These are phyloP conservation scores for Napeogenes inachia DNA, from an alignment of 2,888 invertebrate species.

Conservation along the genomic window DNA sequence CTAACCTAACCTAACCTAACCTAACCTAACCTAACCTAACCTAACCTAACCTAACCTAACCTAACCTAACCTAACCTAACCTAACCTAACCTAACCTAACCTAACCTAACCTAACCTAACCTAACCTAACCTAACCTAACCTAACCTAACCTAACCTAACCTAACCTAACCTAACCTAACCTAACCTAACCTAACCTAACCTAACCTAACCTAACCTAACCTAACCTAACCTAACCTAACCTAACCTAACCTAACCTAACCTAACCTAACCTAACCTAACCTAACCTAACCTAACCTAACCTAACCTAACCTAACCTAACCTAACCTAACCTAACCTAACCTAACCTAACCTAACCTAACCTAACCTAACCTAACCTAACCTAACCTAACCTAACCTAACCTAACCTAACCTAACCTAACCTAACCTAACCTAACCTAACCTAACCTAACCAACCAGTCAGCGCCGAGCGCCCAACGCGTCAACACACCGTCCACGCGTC, in stretches of 20 bases:
- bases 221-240: background rate
- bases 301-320: too few relatives aligned
- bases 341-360: too few relatives aligned
- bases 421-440: background rate
- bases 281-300: too few relatives aligned
- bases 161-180: slow-evolving; percentile 8
- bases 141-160: background rate
- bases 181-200: slow-evolving; percentile 10
- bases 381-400: too few relatives aligned
- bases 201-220: slow-evolving; percentile 1
- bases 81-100: slow-evolving; percentile 18
- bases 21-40: slow-evolving; percentile 22
- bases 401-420: too few relatives aligned
- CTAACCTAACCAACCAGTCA: background rate
- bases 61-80: background rate
- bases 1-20: slow-evolving; percentile 22
- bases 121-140: slow-evolving; percentile 18
- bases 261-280: too few relatives aligned
- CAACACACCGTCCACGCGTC: too few relatives aligned
- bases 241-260: too few relatives aligned
- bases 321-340: too few relatives aligned
- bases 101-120: slow-evolving; percentile 25
- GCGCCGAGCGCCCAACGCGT: too few relatives aligned
- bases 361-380: too few relatives aligned
- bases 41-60: slow-evolving; percentile 11